Conservation (phyloP, 2,113 vertebrate species). For the Poeciliopsis turrubarensis region DNA sequence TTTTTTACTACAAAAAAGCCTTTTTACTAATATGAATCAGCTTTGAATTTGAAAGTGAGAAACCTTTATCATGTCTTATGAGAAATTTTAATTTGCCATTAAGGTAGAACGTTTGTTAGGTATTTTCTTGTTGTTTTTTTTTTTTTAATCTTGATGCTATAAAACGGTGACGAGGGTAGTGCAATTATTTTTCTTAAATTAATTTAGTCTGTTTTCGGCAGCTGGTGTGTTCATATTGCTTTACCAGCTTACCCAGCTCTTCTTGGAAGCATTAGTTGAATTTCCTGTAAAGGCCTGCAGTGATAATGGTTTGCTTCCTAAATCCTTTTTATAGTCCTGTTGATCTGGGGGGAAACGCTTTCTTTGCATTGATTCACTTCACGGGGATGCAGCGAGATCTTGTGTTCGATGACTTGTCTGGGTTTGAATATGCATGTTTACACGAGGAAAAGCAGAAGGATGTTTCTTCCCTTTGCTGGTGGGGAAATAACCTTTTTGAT, state of each 20-base stretch:
- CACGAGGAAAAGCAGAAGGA: slow-evolving; percentile 54
- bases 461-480: slow-evolving; percentile 58
- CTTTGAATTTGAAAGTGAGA: no score
- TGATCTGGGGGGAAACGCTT: slow-evolving; percentile 5
- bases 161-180: background rate
- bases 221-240: background rate
- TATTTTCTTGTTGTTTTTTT: no score
- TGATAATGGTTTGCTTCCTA: background rate
- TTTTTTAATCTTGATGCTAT: background rate
- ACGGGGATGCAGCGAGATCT: slow-evolving; percentile 5
- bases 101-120: background rate
- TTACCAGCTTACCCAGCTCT: background rate
- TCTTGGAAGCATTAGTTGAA: background rate
- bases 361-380: slow-evolving; percentile 28
- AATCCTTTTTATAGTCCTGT: slow-evolving; percentile 1
- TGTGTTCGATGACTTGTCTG: slow-evolving; percentile 18
- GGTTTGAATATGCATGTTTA: slow-evolving; percentile 4
- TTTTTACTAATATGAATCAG: no score
- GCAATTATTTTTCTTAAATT: background rate
- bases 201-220: background rate
- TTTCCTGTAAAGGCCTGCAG: background rate
- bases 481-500: slow-evolving; percentile 46
- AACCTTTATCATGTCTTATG: background rate
- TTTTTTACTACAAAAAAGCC: no score
- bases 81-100: background rate